Base-by-base conservation (phyloP, 1,140 invertebrate genomes). In the Aporrectodea caliginosa region DNA sequence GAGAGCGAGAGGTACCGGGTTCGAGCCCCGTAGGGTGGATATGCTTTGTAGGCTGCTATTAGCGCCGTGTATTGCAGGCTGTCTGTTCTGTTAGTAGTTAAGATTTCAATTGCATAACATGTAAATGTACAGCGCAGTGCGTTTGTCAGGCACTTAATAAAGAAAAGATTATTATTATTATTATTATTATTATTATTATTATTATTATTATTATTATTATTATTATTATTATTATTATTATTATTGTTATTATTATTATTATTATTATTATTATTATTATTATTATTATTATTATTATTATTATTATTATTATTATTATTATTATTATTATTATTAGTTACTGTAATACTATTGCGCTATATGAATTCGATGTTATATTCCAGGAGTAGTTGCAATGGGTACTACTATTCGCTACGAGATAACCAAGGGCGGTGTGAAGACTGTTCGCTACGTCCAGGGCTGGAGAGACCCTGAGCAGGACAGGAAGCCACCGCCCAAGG, bases 401-500 rank as follows among this genome's bases (percentile, higher is more conserved):
- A 58, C 43, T 58, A 58, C 43, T 6, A 58, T 58, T 12, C 43
- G 43, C 6, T 58, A 58, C 43, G 43, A 58, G 43, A 58, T 58
- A 6, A 12, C 43, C 43, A 58, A 58, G 22, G 43, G 43, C 6
- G 43, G 43, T 12, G 43, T 58, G 33, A 32, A 12, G 69, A 79
- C 0, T 30, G 30, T 73, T 16, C 70, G 78, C n/a, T 79, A 79
- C 71, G 30, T 58, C 30, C 29, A 73, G 34, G 78, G 78, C 29
- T 79, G 78, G 78, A 69, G 31, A 70, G 78, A 69, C 33, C 78
- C 78, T 1, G 58, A 69, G 6, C 31, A 29, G 14, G 69, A 29
- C 33, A 31, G 69, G 43, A 79, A 73, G 71, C 69, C 69, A 16
- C 32, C 78, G 1, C 30, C 69, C 69, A 79, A 79, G 35, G 69